Percentiles rank a stretch among this genome's conserved stretches.
These are phyloP conservation scores for Neodiprion fabricii DNA, from an alignment of 1,140 invertebrate genomes.

Conservation along the genomic window DNA sequence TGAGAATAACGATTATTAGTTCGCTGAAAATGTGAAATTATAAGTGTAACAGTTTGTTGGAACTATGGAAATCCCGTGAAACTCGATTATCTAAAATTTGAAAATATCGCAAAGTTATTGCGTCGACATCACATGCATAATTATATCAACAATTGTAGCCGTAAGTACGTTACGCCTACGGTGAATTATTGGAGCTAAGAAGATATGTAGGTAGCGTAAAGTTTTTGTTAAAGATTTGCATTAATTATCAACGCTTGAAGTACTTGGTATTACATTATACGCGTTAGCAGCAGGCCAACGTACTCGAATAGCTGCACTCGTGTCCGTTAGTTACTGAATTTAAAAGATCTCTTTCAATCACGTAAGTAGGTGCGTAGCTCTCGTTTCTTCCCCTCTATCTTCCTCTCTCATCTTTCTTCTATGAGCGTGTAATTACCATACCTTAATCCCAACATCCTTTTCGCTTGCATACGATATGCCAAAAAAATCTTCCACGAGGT, in stretches of 20 bases:
- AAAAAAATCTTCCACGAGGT: too few relatives aligned
- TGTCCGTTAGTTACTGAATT: not conserved
- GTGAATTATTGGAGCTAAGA: slow-evolving; percentile 15
- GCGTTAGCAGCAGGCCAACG: slow-evolving; percentile 5
- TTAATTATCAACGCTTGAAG: slow-evolving; percentile 11
- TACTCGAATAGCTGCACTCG: slow-evolving; percentile 5
- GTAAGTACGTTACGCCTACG: not conserved
- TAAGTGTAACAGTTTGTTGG: too few relatives aligned
- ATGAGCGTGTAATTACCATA: too few relatives aligned
- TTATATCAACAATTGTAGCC: not conserved
- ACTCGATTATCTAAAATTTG: not conserved
- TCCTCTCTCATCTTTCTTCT: too few relatives aligned
- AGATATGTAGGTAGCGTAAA: not conserved
- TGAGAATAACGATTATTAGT: too few relatives aligned
- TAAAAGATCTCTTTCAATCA: slow-evolving; percentile 1
- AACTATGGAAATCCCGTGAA: too few relatives aligned
- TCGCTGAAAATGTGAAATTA: too few relatives aligned
- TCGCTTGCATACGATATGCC: too few relatives aligned
- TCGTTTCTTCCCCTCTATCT: not conserved
- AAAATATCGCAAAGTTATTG: not conserved
- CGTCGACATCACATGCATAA: not conserved
- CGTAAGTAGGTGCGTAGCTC: not conserved
- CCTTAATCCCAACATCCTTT: too few relatives aligned
- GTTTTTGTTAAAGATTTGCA: not conserved
- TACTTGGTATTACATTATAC: not conserved